A percentile compares a stretch with the other conserved stretches of the same genome.
Conservation (phyloP, 2,113 vertebrate species). For the Rhadina sibilatrix region DNA sequence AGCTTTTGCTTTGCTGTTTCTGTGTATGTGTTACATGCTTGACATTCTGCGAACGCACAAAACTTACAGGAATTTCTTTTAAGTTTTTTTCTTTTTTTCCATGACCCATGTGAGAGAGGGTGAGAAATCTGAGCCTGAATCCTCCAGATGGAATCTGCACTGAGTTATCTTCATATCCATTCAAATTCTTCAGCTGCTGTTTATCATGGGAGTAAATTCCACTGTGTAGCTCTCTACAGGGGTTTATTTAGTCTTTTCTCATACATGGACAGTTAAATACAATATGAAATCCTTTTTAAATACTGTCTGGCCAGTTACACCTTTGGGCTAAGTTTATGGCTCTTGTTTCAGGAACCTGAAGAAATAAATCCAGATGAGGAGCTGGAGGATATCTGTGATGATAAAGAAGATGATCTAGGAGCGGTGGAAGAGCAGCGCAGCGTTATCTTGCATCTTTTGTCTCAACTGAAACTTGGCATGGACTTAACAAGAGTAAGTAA, state of each 20-base stretch:
- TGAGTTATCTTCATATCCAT: neutral
- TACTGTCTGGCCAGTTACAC: neutral
- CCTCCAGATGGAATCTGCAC: neutral
- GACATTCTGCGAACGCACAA: neutral
- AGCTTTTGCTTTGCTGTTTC: neutral
- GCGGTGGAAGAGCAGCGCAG: slow-evolving; percentile 96
- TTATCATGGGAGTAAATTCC: neutral
- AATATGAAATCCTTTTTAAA: neutral
- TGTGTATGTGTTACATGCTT: neutral
- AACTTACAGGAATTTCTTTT: neutral
- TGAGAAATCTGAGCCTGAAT: neutral
- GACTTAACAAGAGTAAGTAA: slow-evolving; percentile 93
- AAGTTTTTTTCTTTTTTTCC: neutral
- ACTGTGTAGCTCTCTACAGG: neutral
- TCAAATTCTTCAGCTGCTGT: neutral
- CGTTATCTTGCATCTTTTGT: slow-evolving; percentile 95
- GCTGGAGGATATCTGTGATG: slow-evolving; percentile 81
- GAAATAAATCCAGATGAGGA: slow-evolving; percentile 90
- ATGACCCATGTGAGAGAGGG: neutral
- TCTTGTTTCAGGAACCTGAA: slow-evolving; percentile 83
- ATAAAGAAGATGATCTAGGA: slow-evolving; percentile 90
- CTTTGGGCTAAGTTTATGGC: neutral
- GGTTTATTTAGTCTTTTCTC: neutral
- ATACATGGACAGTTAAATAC: neutral
- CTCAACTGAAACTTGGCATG: slow-evolving; percentile 98